Evolutionary conservation across 2,113 vertebrate genomes (phyloP).

Genomic region (Phalacrocorax brasilianus): DNA sequence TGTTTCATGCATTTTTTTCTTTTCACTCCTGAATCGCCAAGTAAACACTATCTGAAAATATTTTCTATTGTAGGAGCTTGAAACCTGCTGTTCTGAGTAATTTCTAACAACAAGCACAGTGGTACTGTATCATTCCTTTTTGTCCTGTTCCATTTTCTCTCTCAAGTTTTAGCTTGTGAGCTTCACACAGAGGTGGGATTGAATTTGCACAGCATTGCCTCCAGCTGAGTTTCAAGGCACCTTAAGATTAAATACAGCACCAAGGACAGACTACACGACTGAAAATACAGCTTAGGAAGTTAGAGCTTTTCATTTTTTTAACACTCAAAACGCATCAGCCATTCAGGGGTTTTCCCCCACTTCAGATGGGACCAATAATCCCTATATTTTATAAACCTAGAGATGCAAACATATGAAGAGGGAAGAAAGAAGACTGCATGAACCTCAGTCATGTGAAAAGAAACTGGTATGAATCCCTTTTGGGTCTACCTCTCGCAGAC

Average conservation of each 20-base stretch:
- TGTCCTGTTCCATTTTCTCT: background rate
- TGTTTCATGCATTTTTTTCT: background rate
- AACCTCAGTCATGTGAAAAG: background rate
- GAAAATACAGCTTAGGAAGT: background rate
- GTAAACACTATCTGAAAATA: background rate
- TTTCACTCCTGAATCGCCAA: background rate
- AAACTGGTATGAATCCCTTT: background rate
- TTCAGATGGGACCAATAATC: background rate
- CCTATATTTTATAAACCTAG: background rate
- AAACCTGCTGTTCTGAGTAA: background rate
- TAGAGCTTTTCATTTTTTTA: background rate
- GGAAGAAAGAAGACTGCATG: background rate
- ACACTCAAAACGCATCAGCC: background rate
- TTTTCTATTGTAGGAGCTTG: background rate
- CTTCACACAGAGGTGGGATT: background rate
- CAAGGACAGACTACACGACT: background rate
- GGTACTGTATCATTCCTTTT: background rate
- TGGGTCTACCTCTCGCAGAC: background rate
- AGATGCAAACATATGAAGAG: background rate
- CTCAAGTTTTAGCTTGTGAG: background rate
- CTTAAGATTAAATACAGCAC: background rate
- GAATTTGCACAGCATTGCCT: background rate
- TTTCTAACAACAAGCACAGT: background rate
- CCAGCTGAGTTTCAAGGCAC: background rate
- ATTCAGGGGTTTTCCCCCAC: background rate